Conservation (phyloP, 2,113 vertebrate species). For the Zingel zingel region DNA sequence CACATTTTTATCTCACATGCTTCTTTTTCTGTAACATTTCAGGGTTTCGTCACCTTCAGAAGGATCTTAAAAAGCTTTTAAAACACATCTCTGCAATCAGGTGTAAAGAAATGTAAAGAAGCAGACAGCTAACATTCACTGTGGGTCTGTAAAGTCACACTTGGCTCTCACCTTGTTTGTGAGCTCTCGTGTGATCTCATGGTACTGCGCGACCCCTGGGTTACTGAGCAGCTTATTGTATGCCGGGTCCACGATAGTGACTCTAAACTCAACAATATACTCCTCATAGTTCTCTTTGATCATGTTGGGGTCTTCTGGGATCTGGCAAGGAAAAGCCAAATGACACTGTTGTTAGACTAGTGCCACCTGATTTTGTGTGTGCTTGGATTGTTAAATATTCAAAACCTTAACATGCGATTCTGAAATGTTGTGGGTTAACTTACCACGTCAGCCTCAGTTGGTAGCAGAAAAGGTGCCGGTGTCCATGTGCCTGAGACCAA, state of each 20-base stretch:
- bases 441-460: conserved; percentile 56
- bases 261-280: conserved; percentile 90
- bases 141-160: neutral
- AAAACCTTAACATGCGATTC: neutral
- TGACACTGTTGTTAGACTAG: neutral
- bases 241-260: conserved; percentile 86
- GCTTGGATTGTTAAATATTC: neutral
- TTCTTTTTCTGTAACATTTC: neutral
- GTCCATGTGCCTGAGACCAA: conserved; percentile 73
- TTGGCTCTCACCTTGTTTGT: conserved; percentile 85
- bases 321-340: conserved; percentile 36
- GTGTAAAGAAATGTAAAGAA: neutral
- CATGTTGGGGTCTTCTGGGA: conserved; percentile 73
- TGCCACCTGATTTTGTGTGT: neutral
- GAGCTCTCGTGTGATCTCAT: conserved; percentile 83
- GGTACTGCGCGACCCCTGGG: conserved; percentile 76
- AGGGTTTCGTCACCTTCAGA: neutral
- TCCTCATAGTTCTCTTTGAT: conserved; percentile 83
- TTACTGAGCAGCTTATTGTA: conserved; percentile 85
- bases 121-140: neutral
- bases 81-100: neutral
- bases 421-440: neutral
- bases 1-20: neutral
- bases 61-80: neutral
- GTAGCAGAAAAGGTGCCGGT: conserved; percentile 48